These are phyloP conservation scores for Philonicus albiceps DNA, from an alignment of 2,888 invertebrate species.

Conservation along the genomic window DNA sequence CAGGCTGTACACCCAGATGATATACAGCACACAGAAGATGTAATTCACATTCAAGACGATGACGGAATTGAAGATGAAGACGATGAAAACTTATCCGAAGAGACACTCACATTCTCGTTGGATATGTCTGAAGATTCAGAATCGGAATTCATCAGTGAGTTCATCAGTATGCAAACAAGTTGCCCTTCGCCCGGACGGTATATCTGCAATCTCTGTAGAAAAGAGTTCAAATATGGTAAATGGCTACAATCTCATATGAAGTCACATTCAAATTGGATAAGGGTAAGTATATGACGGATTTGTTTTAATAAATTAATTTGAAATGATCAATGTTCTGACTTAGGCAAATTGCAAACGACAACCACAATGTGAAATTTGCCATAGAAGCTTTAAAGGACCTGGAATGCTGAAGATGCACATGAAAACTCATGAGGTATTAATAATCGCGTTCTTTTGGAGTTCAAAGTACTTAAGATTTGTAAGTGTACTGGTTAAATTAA, in stretches of 20 bases:
- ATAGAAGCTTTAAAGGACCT: conserved; percentile 71
- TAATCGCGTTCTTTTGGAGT: neutral
- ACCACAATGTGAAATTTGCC: conserved; percentile 69
- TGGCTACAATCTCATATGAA: conserved; percentile 72
- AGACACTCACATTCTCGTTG: conserved; percentile 50
- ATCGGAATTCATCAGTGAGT: conserved; percentile 57
- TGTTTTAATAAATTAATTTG: neutral
- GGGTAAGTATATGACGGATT: conserved; percentile 52
- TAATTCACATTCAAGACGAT: conserved; percentile 49
- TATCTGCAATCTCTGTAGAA: conserved; percentile 70
- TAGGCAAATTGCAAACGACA: conserved; percentile 72
- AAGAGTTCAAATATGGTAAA: conserved; percentile 70
- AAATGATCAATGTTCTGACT: neutral
- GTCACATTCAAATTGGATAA: conserved; percentile 71
- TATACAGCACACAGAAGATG: conserved; percentile 11
- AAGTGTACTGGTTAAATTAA: neutral
- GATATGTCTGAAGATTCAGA: conserved; percentile 51
- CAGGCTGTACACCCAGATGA: conserved; percentile 43
- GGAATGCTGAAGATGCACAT: conserved; percentile 74
- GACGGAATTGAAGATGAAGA: conserved; percentile 54
- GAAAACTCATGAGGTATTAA: conserved; percentile 67
- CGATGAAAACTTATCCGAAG: conserved; percentile 49
- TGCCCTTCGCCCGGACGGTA: conserved; percentile 68
- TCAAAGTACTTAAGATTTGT: neutral
- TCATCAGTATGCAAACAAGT: conserved; percentile 65